Evolutionary conservation across 2,113 vertebrate genomes (phyloP).

Genomic region (Mormyrus iriodes): DNA sequence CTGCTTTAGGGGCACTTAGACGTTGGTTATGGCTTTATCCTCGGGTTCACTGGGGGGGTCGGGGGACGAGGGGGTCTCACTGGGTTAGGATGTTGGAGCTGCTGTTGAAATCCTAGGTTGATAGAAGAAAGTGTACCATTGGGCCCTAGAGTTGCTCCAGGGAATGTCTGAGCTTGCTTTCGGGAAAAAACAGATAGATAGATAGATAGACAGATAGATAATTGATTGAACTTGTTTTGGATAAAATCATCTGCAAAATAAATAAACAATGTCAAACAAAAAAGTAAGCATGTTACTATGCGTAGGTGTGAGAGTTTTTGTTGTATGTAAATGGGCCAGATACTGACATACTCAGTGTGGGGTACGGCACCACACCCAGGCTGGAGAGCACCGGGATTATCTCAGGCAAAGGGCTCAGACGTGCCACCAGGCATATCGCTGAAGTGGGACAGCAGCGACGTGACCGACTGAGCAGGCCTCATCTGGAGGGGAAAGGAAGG

Average conservation of each 20-base stretch:
- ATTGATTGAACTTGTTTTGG: background rate
- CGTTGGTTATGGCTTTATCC: background rate
- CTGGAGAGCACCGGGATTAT: background rate
- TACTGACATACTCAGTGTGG: background rate
- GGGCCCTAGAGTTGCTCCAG: background rate
- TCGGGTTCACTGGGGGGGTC: background rate
- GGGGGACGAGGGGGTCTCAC: background rate
- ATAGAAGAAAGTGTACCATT: background rate
- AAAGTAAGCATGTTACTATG: background rate
- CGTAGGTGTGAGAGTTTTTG: background rate
- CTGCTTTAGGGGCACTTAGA: background rate
- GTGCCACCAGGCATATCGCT: too few relatives aligned
- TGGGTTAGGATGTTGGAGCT: background rate
- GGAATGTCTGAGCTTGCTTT: background rate
- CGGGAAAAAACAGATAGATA: background rate
- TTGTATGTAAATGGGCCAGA: background rate
- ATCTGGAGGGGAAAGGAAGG: too few relatives aligned
- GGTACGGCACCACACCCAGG: background rate
- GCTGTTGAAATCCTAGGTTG: background rate
- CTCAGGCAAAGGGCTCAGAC: background rate
- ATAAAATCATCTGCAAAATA: background rate
- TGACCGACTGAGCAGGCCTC: too few relatives aligned
- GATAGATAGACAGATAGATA: background rate
- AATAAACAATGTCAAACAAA: background rate
- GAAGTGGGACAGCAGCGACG: background rate